Base-by-base conservation (phyloP, 2,888 invertebrate genomes). In the Erynnis tages region DNA sequence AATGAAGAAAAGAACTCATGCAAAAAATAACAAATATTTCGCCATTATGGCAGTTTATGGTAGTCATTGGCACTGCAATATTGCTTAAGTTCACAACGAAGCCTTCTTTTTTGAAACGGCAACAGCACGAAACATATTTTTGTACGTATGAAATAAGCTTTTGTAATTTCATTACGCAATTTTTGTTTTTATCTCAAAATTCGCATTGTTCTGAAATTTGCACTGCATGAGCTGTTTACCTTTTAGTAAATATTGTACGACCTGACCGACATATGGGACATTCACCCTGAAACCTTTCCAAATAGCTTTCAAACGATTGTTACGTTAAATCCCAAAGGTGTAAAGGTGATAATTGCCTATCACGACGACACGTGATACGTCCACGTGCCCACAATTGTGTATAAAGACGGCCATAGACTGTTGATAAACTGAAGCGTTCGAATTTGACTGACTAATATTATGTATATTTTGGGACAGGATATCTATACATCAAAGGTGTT, bases 251-350 rank as follows among this genome's bases (percentile, higher is more conserved):
- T 49, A 23, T 49, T 35, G 17, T 23, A 11, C 38, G 32, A 34
- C 23, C 17, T 53, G 57, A 34, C 55, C 47, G 50, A 54, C n/a
- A 49, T 54, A 50, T 53, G 43, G 55, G 40, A 41, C 56, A 35
- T 50, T 56, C 40, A 54, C 56, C 54, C 47, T 52, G 38, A 23
- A 45, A 35, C 17, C 10, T 34, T 44, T 11, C 46, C 43, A 38
- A 29, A 29, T 27, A 6, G 11, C 0, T 35, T 25, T 19, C 34
- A 35, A 25, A 7, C 17, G 34, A 50, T 16, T 35, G 17, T 10
- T 27, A 41, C 17, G 27, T 43, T 50, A 25, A 41, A 17, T 25
- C 1, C 32, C 17, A 5, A 6, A 4, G 13, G 10, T 17, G 21
- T 50, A 50, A 27, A 43, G 41, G 32, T 34, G 40, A 43, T n/a